Percentiles rank a stretch among this genome's conserved stretches.
Conservation (phyloP, 1,140 invertebrate genomes). For the Trachymyrmex septentrionalis region DNA sequence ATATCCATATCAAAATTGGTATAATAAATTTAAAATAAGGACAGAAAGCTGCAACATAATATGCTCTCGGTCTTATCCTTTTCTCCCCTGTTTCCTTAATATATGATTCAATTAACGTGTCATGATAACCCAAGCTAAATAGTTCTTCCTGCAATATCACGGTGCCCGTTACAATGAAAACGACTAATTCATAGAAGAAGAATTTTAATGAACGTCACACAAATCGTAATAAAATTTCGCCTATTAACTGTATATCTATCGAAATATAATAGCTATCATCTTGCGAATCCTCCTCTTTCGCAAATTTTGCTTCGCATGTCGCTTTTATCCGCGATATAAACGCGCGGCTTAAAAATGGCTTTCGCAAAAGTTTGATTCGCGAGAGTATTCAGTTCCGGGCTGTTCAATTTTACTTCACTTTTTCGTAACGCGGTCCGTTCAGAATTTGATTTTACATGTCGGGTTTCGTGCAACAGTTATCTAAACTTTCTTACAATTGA, state of each 20-base stretch:
- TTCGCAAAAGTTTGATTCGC: background rate
- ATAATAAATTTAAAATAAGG: conserved; percentile 16
- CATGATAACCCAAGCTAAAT: background rate
- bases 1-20: background rate
- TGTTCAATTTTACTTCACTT: background rate
- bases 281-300: background rate
- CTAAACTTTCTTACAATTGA: background rate
- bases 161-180: background rate
- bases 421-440: too few relatives aligned
- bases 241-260: background rate
- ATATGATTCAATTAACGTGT: conserved; percentile 20
- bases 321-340: background rate
- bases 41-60: background rate
- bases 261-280: background rate
- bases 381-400: background rate
- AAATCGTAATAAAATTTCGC: conserved; percentile 7
- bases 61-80: background rate
- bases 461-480: conserved; percentile 7
- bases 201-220: conserved; percentile 1
- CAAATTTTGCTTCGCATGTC: background rate
- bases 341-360: background rate
- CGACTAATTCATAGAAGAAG: background rate
- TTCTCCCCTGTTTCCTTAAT: background rate
- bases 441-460: conserved; percentile 8
- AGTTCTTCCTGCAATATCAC: background rate